Evolutionary conservation across 2,113 vertebrate species (phyloP), one percentile per base, ranked within the genome.

Genomic region (Hyla sarda): DNA sequence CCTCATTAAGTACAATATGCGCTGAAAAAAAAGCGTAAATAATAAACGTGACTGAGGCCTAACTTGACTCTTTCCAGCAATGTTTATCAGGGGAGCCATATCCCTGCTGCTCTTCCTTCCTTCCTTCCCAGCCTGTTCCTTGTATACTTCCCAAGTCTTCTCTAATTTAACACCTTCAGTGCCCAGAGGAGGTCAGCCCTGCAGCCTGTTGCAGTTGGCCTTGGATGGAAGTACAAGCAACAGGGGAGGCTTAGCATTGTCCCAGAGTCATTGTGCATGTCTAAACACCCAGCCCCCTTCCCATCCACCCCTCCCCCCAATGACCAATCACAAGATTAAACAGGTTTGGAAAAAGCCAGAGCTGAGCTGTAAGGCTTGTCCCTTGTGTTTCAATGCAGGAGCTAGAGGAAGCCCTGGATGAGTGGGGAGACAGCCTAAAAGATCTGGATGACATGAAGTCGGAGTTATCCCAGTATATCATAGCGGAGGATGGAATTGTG

Each of bases 301-400:
- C 90, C 88, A 60, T 17, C 85, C 88, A 81, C 89, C 91, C 91
- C 92, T 93, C 92, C 94, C 95, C 95, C 93, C 93, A 45, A 92
- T 89, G 93, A 86, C 93, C 91, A 83, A 93, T 93, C 94, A 88
- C 94, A 96, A 92, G 92, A 92, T 94, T 94, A 96, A 94, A 89
- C 93, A 88, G 89, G 94, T 94, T 95, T 92, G 92, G 90, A 91
- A 94, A 92, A 41, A 86, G 86, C 92, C 82, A 92, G 91, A 89
- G 92, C 90, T 90, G 71, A 89, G 88, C 90, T 89, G 88, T 89
- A 90, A 88, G 88, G 69, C 76, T 84, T 75, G 54, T 89, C 88
- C 47, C 71, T 83, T 93, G 92, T 91, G 83, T 93, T 95, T 92
- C 92, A 92, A 94, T 96, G 94, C 96, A 98, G 97, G 96, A 96